A percentile compares a stretch with the other conserved stretches of the same genome.
These are phyloP conservation scores for Manacus vitellinus DNA, from an alignment of 2,113 vertebrate genomes.

Conservation along the genomic window DNA sequence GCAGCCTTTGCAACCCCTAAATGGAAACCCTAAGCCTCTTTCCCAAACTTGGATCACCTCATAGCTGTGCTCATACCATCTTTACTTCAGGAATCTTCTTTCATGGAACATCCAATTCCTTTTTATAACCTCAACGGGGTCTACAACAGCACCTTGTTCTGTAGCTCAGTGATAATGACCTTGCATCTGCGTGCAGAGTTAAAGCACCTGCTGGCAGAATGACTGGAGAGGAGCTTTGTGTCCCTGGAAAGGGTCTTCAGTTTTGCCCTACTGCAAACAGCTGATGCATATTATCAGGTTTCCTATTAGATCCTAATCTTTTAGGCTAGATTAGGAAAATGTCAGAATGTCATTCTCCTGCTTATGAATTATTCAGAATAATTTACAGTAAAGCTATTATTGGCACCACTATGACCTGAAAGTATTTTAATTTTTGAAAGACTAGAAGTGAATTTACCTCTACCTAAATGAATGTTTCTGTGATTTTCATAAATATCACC, in stretches of 20 bases:
- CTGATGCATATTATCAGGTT: neutral
- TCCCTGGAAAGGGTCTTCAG: neutral
- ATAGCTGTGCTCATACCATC: rapidly evolving
- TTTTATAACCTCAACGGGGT: neutral
- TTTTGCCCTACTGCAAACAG: neutral
- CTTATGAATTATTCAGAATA: slow-evolving; percentile 47
- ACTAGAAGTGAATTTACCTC: neutral
- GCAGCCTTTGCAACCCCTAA: rapidly evolving
- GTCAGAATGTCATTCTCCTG: slow-evolving; percentile 20
- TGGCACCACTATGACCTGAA: neutral
- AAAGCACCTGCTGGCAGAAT: neutral
- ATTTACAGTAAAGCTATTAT: slow-evolving; percentile 4
- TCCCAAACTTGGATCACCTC: neutral
- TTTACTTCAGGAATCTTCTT: neutral
- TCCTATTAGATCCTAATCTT: slow-evolving; percentile 13
- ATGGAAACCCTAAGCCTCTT: neutral
- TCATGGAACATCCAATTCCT: neutral
- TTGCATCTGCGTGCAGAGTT: neutral
- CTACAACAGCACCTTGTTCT: neutral
- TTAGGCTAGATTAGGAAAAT: slow-evolving; percentile 17
- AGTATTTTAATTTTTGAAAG: slow-evolving; percentile 5
- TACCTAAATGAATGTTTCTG: neutral
- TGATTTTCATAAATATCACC: neutral
- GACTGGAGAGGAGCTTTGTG: neutral
- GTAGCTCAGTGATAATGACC: neutral